Evolutionary conservation across 2,888 invertebrate species (phyloP).

Genomic region (Tetrapedia diversipes): DNA sequence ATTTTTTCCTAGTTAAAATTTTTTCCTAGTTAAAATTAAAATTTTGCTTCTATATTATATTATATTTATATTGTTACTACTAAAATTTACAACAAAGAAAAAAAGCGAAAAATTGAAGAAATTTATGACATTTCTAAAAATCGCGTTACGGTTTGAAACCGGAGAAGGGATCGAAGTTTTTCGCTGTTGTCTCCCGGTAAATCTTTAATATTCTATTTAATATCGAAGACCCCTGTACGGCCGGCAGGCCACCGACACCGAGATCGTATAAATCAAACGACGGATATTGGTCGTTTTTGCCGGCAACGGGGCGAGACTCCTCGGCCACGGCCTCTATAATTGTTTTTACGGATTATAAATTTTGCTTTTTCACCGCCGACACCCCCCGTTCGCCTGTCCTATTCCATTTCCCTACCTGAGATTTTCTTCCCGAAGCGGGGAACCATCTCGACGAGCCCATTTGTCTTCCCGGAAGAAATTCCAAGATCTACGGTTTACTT

Average conservation of each 20-base stretch:
- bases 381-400: conserved; percentile 9
- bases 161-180: conserved; percentile 27
- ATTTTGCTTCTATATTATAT: too few relatives aligned
- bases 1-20: too few relatives aligned
- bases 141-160: neutral
- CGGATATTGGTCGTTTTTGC: conserved; percentile 81
- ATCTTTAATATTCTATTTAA: conserved; percentile 82
- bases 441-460: conserved; percentile 36
- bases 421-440: conserved; percentile 47
- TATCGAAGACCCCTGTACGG: conserved; percentile 69
- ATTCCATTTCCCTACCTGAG: conserved; percentile 58
- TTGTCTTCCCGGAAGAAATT: conserved; percentile 44
- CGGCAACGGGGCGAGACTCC: conserved; percentile 52
- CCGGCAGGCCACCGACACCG: conserved; percentile 62
- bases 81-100: too few relatives aligned
- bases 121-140: too few relatives aligned
- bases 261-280: conserved; percentile 78
- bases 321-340: conserved; percentile 73
- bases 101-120: too few relatives aligned
- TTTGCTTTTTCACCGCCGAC: conserved; percentile 68
- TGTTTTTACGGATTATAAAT: conserved; percentile 82
- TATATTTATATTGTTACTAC: too few relatives aligned
- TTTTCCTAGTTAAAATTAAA: too few relatives aligned
- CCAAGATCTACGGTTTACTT: conserved; percentile 32
- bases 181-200: conserved; percentile 74